phyloP scores from a whole-genome alignment of 2,888 invertebrate species.

The Amphipoea lucens region DNA sequence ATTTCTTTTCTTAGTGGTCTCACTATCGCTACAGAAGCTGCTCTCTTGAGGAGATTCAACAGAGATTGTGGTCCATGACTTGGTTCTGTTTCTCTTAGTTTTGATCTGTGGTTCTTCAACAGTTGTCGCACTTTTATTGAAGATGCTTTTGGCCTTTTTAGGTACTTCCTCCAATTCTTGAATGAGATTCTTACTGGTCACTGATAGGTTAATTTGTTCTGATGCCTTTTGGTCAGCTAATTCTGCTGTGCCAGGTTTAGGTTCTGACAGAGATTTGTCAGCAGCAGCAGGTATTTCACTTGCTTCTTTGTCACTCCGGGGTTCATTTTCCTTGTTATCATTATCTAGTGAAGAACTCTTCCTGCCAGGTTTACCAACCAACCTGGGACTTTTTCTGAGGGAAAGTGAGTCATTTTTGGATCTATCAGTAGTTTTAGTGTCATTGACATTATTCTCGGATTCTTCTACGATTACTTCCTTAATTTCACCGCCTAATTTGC shows the following conservation, averaged over 20 bases:
- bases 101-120: conserved; percentile 66
- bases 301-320: conserved; percentile 32
- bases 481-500: conserved; percentile 61
- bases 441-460: conserved; percentile 63
- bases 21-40: conserved; percentile 79
- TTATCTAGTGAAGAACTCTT: conserved; percentile 59
- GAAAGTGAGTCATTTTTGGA: conserved; percentile 54
- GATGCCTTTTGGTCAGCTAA: conserved; percentile 21
- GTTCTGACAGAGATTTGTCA: conserved; percentile 29
- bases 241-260: conserved; percentile 18
- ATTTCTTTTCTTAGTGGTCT: conserved; percentile 71
- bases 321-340: conserved; percentile 56
- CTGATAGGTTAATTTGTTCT: conserved; percentile 66
- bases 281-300: conserved; percentile 3
- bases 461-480: conserved; percentile 78
- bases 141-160: conserved; percentile 60
- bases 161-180: conserved; percentile 69
- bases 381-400: conserved; percentile 71
- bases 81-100: conserved; percentile 79
- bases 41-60: conserved; percentile 62
- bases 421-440: conserved; percentile 66
- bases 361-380: conserved; percentile 68
- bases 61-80: conserved; percentile 78
- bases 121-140: conserved; percentile 78
- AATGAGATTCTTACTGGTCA: conserved; percentile 71